A percentile compares a stretch with the other conserved stretches of the same genome.
Evolutionary conservation across 2,888 invertebrate species (phyloP).

Genomic region (Muschampia plurimacula): DNA sequence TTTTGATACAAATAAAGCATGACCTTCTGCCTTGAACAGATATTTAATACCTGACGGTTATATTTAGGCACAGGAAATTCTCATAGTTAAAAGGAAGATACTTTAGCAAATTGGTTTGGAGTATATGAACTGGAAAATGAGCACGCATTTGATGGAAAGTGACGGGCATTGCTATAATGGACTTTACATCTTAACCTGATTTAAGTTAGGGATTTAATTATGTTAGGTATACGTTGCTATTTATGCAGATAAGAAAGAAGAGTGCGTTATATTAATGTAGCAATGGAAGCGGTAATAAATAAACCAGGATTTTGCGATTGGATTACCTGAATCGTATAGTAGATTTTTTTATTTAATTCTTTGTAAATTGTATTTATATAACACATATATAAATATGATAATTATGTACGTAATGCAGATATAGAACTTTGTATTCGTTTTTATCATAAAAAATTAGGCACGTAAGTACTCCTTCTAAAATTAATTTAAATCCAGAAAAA

Average conservation of each 20-base stretch:
- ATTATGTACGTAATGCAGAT: no score
- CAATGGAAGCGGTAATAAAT: background rate
- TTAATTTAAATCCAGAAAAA: background rate
- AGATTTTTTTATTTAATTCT: no score
- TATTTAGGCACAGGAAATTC: background rate
- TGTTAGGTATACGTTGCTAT: conserved; percentile 3
- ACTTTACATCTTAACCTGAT: conserved; percentile 9
- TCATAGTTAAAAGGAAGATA: conserved; percentile 2
- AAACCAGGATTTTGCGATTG: background rate
- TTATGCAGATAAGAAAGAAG: background rate
- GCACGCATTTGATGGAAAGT: conserved; percentile 31
- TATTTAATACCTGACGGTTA: background rate
- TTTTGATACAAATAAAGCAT: background rate
- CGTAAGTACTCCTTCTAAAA: no score
- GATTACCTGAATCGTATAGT: no score
- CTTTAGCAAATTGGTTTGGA: conserved; percentile 25
- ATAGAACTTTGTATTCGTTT: no score
- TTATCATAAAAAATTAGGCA: no score
- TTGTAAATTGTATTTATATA: no score
- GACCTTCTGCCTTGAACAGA: background rate
- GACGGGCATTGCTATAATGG: conserved; percentile 18
- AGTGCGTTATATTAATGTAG: background rate
- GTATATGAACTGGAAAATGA: conserved; percentile 36
- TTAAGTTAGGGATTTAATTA: conserved; percentile 21
- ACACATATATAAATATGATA: no score